A percentile compares a stretch with the other conserved stretches of the same genome.
phyloP scores from a whole-genome alignment of 2,113 vertebrate species.

The Anguilla rostrata region DNA sequence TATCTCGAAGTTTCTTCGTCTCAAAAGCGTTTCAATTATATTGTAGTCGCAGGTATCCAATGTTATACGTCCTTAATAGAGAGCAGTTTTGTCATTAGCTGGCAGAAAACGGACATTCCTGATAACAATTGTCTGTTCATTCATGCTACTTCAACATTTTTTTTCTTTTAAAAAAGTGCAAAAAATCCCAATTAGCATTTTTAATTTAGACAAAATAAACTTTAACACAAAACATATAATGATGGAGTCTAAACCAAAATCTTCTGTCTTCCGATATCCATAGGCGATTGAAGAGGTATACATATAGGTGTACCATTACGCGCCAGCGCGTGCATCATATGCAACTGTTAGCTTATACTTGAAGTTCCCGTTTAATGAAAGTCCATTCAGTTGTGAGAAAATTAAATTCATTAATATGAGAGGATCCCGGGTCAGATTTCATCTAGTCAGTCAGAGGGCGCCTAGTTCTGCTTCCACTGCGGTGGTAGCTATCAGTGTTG shows the following conservation, averaged over 20 bases:
- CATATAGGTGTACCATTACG: constrained; percentile 12
- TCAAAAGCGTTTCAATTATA: constrained; percentile 29
- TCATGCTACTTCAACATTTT: constrained; percentile 33
- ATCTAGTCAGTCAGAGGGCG: constrained; percentile 22
- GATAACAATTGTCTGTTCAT: constrained; percentile 16
- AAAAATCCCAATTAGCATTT: neutral
- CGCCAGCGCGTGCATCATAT: neutral
- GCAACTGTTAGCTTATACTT: constrained; percentile 15
- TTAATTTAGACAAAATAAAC: neutral
- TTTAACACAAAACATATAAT: neutral
- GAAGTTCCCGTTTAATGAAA: constrained; percentile 9
- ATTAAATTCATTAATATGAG: neutral
- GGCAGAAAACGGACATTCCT: constrained; percentile 26
- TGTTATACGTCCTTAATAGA: constrained; percentile 40
- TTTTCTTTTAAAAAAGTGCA: neutral
- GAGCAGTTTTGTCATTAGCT: constrained; percentile 42
- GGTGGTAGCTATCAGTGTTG: constrained; percentile 25
- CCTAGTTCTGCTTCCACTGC: constrained; percentile 15
- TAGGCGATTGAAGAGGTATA: neutral
- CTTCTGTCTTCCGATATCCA: constrained; percentile 11
- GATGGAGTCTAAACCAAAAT: neutral
- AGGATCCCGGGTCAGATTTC: constrained; percentile 21
- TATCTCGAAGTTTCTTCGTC: constrained; percentile 23
- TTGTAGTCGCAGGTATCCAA: constrained; percentile 43
- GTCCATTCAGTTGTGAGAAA: constrained; percentile 2